Conservation (phyloP, 2,888 invertebrate species). For the Raillietiella orientalis region DNA sequence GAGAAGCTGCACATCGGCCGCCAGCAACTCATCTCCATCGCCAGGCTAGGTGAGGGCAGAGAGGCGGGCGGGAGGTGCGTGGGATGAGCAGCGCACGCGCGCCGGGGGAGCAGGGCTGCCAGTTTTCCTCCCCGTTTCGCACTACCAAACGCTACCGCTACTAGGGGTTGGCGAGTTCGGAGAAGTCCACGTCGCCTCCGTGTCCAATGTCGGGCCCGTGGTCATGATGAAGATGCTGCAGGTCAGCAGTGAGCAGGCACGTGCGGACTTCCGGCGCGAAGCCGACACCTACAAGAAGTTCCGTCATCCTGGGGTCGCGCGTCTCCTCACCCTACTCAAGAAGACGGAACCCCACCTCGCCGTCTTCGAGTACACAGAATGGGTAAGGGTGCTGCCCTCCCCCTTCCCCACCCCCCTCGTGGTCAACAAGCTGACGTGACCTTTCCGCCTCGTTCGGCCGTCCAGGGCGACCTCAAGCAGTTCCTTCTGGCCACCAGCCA, state of each 20-base stretch:
- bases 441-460: background rate
- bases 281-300: conserved; percentile 51
- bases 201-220: conserved; percentile 13
- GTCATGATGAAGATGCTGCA: conserved; percentile 44
- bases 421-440: too few relatives aligned
- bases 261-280: conserved; percentile 58
- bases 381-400: conserved; percentile 22
- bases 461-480: conserved; percentile 63
- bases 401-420: background rate
- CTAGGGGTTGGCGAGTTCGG: conserved; percentile 68
- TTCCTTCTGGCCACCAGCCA: conserved; percentile 15
- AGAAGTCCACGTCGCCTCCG: conserved; percentile 47
- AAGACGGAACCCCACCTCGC: conserved; percentile 46
- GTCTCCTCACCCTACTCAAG: conserved; percentile 40
- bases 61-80: too few relatives aligned
- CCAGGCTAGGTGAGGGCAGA: conserved; percentile 5
- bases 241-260: conserved; percentile 32
- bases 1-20: too few relatives aligned
- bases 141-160: conserved; percentile 5
- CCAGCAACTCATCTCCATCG: too few relatives aligned
- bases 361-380: conserved; percentile 67
- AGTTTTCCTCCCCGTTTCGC: background rate
- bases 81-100: too few relatives aligned
- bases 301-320: conserved; percentile 46
- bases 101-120: too few relatives aligned